These are phyloP conservation scores for Melinaea marsaeus DNA, from an alignment of 2,888 invertebrate species.

Conservation along the genomic window DNA sequence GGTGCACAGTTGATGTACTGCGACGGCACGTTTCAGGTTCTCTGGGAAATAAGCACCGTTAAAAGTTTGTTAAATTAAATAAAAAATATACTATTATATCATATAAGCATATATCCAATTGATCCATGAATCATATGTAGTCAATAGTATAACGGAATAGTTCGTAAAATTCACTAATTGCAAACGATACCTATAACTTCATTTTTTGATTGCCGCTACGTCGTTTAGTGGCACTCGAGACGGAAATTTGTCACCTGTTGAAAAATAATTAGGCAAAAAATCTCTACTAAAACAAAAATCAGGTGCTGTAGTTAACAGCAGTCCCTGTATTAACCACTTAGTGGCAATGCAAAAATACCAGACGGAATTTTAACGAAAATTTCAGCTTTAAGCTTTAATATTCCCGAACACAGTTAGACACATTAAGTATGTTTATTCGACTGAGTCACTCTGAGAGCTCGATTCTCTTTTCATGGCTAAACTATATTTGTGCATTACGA, in stretches of 20 bases:
- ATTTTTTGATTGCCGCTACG: slow-evolving; percentile 52
- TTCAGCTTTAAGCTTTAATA: slow-evolving; percentile 3
- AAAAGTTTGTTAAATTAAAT: slow-evolving; percentile 43
- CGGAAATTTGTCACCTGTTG: slow-evolving; percentile 67
- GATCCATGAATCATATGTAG: neutral
- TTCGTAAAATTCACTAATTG: slow-evolving; percentile 65
- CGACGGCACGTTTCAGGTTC: slow-evolving; percentile 32
- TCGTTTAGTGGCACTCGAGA: no score
- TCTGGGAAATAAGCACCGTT: slow-evolving; percentile 59
- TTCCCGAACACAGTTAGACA: neutral
- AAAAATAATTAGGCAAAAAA: slow-evolving; percentile 57
- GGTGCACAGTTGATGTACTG: slow-evolving; percentile 34
- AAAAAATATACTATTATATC: neutral
- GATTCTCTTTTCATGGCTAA: slow-evolving; percentile 47
- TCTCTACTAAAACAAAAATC: slow-evolving; percentile 65
- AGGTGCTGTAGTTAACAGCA: slow-evolving; percentile 63
- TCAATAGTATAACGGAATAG: slow-evolving; percentile 26
- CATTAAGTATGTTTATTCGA: slow-evolving; percentile 4
- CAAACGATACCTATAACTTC: slow-evolving; percentile 61
- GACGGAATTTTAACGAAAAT: slow-evolving; percentile 39
- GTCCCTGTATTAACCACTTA: slow-evolving; percentile 65
- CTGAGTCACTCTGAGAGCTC: neutral
- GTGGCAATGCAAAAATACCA: slow-evolving; percentile 50
- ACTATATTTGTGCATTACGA: slow-evolving; percentile 55
- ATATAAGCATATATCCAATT: neutral